phyloP scores from a whole-genome alignment of 1,140 invertebrate species.

The Drosophila lini region DNA sequence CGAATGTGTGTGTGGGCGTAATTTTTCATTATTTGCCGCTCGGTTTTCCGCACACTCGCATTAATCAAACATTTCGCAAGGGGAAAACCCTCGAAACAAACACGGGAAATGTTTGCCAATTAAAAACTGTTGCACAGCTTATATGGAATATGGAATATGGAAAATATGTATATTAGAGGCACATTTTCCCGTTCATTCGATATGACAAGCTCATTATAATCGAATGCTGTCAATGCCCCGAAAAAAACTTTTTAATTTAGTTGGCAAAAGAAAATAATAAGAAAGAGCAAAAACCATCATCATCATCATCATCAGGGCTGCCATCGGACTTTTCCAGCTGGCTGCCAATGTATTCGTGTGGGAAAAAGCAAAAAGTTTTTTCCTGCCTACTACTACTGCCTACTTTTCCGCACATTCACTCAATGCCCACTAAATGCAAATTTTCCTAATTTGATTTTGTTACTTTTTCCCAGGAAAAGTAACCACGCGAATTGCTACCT shows the following conservation, averaged over 20 bases:
- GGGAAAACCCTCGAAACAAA: constrained; percentile 22
- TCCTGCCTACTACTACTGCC: constrained; percentile 59
- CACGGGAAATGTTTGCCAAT: constrained; percentile 27
- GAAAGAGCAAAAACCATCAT: constrained; percentile 29
- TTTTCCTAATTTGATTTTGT: constrained; percentile 74
- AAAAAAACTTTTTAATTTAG: constrained; percentile 76
- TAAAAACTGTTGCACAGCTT: constrained; percentile 38
- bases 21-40: constrained; percentile 77
- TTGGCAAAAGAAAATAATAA: constrained; percentile 73
- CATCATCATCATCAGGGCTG: constrained; percentile 13
- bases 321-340: constrained; percentile 40
- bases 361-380: constrained; percentile 55
- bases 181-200: constrained; percentile 4
- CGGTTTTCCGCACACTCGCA: constrained; percentile 58
- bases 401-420: constrained; percentile 64
- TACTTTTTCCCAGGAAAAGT: constrained; percentile 20
- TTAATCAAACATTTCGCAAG: constrained; percentile 65
- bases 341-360: constrained; percentile 59
- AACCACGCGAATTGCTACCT: constrained; percentile 44
- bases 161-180: background rate
- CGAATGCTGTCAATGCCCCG: constrained; percentile 25
- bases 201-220: constrained; percentile 72
- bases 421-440: constrained; percentile 67
- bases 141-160: background rate
- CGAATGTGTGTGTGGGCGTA: constrained; percentile 32